These are phyloP conservation scores for Hirtodrosophila trivittata DNA, from an alignment of 2,888 invertebrate genomes.

Conservation along the genomic window DNA sequence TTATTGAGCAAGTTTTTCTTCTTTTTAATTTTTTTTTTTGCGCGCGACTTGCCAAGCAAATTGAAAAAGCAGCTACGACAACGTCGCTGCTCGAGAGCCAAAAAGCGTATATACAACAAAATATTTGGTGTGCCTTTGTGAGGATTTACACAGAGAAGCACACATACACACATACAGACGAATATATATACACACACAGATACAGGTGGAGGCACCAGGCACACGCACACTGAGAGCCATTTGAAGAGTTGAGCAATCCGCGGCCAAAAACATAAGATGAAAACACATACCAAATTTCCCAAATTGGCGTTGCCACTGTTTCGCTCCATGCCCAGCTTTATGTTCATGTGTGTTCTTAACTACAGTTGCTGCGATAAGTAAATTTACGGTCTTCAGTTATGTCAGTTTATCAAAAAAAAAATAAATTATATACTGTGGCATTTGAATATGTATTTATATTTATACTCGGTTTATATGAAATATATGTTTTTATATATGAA, in stretches of 20 bases:
- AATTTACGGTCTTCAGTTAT: no score
- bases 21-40: slow-evolving; percentile 41
- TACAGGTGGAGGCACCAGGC: no score
- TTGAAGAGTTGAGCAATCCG: slow-evolving; percentile 52
- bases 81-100: slow-evolving; percentile 74
- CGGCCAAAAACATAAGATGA: slow-evolving; percentile 45
- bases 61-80: slow-evolving; percentile 66
- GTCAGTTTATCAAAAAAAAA: no score
- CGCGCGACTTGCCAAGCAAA: slow-evolving; percentile 65
- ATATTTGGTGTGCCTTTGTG: slow-evolving; percentile 65
- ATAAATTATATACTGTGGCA: no score
- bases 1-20: not conserved
- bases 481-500: not conserved
- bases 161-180: slow-evolving; percentile 21
- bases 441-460: no score
- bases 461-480: no score
- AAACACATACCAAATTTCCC: slow-evolving; percentile 75
- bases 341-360: not conserved
- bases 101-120: slow-evolving; percentile 76
- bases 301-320: slow-evolving; percentile 61
- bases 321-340: slow-evolving; percentile 28
- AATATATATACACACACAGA: slow-evolving; percentile 16
- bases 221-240: slow-evolving; percentile 4
- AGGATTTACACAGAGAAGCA: slow-evolving; percentile 39
- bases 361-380: not conserved